Evolutionary conservation across 2,113 vertebrate genomes (phyloP).

Genomic region (Coreoperca whiteheadi): DNA sequence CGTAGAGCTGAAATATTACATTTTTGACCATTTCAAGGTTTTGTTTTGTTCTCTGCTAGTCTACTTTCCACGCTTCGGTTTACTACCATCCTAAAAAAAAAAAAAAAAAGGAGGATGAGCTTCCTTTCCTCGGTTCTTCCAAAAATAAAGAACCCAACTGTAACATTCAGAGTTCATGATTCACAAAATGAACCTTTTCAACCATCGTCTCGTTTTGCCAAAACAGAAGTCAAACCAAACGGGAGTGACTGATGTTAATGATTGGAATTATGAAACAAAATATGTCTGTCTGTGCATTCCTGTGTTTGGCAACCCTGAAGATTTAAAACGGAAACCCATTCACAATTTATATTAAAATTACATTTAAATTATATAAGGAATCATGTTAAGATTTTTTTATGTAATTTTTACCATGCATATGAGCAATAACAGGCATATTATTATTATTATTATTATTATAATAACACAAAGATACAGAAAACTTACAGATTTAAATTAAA

Average conservation of each 20-base stretch:
- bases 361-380: conserved; percentile 7
- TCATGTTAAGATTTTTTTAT: not conserved
- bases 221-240: not conserved
- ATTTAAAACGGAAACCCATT: conserved; percentile 2
- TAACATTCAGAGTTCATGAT: not conserved
- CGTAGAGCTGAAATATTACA: not conserved
- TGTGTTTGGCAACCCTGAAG: not conserved
- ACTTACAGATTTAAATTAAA: not conserved
- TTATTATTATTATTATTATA: no score
- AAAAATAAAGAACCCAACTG: not conserved
- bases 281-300: not conserved
- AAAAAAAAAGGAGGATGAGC: not conserved
- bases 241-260: not conserved
- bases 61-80: not conserved
- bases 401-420: not conserved
- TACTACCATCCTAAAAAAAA: not conserved
- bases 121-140: not conserved
- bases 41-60: not conserved
- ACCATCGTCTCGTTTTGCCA: not conserved
- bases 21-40: not conserved
- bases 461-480: not conserved
- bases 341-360: not conserved
- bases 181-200: not conserved
- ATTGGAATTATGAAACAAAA: not conserved
- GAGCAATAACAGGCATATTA: not conserved